Percentiles rank a stretch among this genome's conserved stretches.
Evolutionary conservation across 2,797 vertebrate species (phyloP).

Genomic region (Schizopygopsis pylzovi): DNA sequence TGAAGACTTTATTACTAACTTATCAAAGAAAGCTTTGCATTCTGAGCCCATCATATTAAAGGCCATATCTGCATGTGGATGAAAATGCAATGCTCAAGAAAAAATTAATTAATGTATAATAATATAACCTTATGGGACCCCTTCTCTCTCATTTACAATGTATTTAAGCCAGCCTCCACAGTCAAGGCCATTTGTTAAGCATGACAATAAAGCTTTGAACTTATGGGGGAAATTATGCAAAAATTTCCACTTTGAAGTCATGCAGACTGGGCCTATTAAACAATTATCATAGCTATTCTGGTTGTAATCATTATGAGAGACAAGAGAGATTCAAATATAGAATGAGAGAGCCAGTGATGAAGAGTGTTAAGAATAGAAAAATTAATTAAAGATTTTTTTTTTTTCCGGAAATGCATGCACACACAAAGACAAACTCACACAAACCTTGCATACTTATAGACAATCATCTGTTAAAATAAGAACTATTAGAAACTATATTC

Average conservation of each 20-base stretch:
- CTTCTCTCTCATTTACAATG: conserved; percentile 48
- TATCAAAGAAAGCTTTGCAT: not conserved
- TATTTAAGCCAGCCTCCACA: conserved; percentile 65
- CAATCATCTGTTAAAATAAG: conserved; percentile 2
- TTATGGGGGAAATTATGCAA: conserved; percentile 68
- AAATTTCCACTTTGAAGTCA: conserved; percentile 71
- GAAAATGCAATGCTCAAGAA: conserved; percentile 7
- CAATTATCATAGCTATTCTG: conserved; percentile 75
- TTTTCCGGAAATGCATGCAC: not conserved
- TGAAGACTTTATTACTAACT: not conserved
- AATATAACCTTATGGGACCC: conserved; percentile 26
- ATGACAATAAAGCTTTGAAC: conserved; percentile 72
- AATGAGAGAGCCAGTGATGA: conserved; percentile 16
- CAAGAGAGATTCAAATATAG: conserved; percentile 39
- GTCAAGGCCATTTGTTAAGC: conserved; percentile 67
- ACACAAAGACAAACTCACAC: not conserved
- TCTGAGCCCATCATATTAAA: not conserved
- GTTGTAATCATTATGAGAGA: conserved; percentile 67
- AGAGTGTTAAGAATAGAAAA: conserved; percentile 34
- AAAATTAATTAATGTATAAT: conserved; percentile 11
- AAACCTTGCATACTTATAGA: conserved; percentile 1
- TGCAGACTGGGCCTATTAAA: conserved; percentile 76
- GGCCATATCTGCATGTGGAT: not conserved
- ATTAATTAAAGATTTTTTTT: not conserved
- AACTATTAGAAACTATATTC: conserved; percentile 9